phyloP scores from a whole-genome alignment of 2,888 invertebrate species.

The Chymomyza procnemis region DNA sequence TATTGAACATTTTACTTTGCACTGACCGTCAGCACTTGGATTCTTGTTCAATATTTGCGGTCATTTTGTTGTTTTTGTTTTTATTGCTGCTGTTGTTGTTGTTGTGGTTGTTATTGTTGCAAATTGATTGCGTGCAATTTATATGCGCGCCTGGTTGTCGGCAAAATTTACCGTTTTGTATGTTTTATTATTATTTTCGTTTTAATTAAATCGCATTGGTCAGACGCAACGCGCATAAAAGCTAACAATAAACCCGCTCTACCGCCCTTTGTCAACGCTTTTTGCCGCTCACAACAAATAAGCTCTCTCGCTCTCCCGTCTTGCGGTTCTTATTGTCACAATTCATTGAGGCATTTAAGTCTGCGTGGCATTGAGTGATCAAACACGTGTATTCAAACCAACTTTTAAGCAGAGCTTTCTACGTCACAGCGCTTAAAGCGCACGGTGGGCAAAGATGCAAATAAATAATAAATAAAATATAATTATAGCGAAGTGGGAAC shows the following conservation, averaged over 20 bases:
- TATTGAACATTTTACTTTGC: slow-evolving; percentile 27
- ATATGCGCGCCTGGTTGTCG: slow-evolving; percentile 40
- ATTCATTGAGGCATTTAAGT: slow-evolving; percentile 2
- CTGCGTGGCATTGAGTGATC: slow-evolving; percentile 56
- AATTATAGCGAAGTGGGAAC: no score
- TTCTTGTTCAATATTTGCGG: slow-evolving; percentile 6
- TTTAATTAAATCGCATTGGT: slow-evolving; percentile 43
- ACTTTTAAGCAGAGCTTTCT: background rate
- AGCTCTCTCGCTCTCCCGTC: no score
- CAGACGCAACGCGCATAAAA: no score
- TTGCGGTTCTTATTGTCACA: background rate
- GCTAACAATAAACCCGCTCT: no score
- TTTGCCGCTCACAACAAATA: no score
- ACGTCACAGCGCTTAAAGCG: background rate
- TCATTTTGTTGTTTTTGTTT: background rate
- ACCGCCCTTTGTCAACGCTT: background rate
- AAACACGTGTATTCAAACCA: slow-evolving; percentile 39
- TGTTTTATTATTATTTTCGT: slow-evolving; percentile 41
- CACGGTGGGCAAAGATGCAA: background rate
- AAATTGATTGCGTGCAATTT: slow-evolving; percentile 66
- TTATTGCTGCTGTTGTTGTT: slow-evolving; percentile 29
- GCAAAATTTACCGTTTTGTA: slow-evolving; percentile 24
- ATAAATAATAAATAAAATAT: no score
- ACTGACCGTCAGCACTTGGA: background rate
- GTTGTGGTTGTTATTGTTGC: slow-evolving; percentile 28